These are phyloP conservation scores for Puffinus mauretanicus DNA, from an alignment of 2,113 vertebrate genomes.

Conservation along the genomic window DNA sequence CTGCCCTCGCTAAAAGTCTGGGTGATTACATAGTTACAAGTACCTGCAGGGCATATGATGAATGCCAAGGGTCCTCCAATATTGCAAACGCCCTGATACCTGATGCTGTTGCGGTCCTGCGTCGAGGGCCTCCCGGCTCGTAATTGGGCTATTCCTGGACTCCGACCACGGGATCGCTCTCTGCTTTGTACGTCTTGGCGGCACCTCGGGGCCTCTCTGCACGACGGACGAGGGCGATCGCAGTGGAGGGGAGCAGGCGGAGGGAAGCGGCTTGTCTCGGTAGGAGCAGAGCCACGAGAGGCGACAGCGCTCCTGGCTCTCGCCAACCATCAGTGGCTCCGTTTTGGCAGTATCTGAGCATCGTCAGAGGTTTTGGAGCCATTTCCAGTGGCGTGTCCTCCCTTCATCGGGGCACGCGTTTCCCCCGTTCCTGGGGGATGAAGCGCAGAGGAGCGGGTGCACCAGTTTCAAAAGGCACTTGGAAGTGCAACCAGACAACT, in stretches of 20 bases:
- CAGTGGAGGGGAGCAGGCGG: not conserved
- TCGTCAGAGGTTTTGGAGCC: not conserved
- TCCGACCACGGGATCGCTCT: not conserved
- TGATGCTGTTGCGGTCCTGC: rapidly evolving
- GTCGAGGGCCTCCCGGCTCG: rapidly evolving
- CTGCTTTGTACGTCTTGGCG: rapidly evolving
- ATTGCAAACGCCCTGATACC: not conserved
- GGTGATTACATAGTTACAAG: not conserved
- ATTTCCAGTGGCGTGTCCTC: not conserved
- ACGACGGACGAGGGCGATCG: rapidly evolving
- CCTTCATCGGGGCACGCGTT: rapidly evolving
- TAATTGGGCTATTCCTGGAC: not conserved
- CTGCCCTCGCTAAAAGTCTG: not conserved
- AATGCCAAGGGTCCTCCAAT: not conserved
- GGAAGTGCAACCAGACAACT: not conserved
- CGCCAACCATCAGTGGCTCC: too few relatives aligned
- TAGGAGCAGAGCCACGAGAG: not conserved
- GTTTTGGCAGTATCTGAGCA: not conserved
- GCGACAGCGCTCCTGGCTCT: too few relatives aligned
- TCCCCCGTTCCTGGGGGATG: not conserved
- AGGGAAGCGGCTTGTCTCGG: too few relatives aligned
- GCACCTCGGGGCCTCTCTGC: not conserved
- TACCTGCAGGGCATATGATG: not conserved
- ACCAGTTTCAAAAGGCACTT: not conserved
- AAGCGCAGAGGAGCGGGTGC: not conserved